These are phyloP conservation scores for Microctonus hyperodae DNA, from an alignment of 2,888 invertebrate species.

Conservation along the genomic window DNA sequence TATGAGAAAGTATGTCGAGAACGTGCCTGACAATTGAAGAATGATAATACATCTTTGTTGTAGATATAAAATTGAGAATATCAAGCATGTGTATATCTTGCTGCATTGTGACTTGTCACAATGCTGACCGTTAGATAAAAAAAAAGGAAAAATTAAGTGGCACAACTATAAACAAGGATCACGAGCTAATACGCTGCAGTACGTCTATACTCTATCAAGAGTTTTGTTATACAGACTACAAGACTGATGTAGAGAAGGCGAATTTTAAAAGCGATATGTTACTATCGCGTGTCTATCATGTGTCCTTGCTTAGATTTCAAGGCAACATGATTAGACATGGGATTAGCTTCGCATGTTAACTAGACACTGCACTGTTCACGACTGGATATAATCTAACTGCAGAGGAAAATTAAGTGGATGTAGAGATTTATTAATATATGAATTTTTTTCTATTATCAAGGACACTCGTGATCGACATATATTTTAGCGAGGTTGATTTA, in stretches of 20 bases:
- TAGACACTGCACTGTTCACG: background rate
- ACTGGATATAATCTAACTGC: background rate
- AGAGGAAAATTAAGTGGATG: background rate
- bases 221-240: background rate
- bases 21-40: background rate
- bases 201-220: background rate
- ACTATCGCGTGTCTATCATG: background rate
- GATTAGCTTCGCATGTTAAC: slow-evolving; percentile 10
- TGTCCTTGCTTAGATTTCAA: slow-evolving; percentile 13
- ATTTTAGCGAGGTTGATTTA: background rate
- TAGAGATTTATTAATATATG: background rate
- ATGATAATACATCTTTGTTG: background rate
- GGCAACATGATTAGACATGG: slow-evolving; percentile 6
- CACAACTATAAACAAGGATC: background rate
- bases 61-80: too few relatives aligned
- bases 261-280: background rate
- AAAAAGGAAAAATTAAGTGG: background rate
- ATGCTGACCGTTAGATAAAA: too few relatives aligned
- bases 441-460: background rate
- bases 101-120: too few relatives aligned
- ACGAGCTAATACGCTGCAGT: background rate
- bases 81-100: too few relatives aligned
- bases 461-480: background rate
- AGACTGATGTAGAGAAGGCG: background rate
- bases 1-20: background rate